Evolutionary conservation across 2,113 vertebrate genomes (phyloP), one percentile per base, ranked within the genome.

Genomic region (Cryptomyrus ogoouensis): DNA sequence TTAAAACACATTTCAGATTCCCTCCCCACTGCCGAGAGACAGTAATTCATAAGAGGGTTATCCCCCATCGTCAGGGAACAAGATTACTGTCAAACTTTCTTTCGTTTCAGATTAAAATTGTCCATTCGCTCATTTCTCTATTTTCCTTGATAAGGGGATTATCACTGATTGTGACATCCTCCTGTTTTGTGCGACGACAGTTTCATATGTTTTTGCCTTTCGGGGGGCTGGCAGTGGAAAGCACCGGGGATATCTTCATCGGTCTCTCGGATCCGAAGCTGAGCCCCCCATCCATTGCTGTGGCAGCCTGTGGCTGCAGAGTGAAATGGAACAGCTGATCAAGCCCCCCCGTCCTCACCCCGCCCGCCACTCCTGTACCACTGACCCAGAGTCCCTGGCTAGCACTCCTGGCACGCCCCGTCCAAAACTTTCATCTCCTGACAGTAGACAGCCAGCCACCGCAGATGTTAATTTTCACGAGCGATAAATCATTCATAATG

Each of bases 401-500:
- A 89, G 83, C 66, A 47, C 90, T 91, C 92, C 93, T 92, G 90
- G 94, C 92, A 90, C 89, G 91, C 90, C 90, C 92, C 90, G 91
- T 92, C 91, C 90, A 89, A 17, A 90, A 90, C 93, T 95, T 95
- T 95, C 92, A 95, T 95, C 92, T 94, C 77, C 50, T 93, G 94
- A 94, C 94, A 92, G 94, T 31, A 70, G 27, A 70, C 92, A 95
- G 94, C 95, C 94, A 94, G 93, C 92, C 87, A 91, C 92, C 89
- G 89, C 93, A 94, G 94, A 94, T 95, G 94, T 94, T 93, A 47
- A 58, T 93, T 94, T 95, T 92, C 91, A 86, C 89, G 31, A 91
- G 89, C 84, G 88, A 93, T 93, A 94, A 95, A 95, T 95, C 93
- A 94, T 95, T 95, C 91, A 95, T 94, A 92, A 90, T 90, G 88